Evolutionary conservation across 1,140 invertebrate species (phyloP), one percentile per base, ranked within the genome.

Genomic region (Drosophila sp.): DNA sequence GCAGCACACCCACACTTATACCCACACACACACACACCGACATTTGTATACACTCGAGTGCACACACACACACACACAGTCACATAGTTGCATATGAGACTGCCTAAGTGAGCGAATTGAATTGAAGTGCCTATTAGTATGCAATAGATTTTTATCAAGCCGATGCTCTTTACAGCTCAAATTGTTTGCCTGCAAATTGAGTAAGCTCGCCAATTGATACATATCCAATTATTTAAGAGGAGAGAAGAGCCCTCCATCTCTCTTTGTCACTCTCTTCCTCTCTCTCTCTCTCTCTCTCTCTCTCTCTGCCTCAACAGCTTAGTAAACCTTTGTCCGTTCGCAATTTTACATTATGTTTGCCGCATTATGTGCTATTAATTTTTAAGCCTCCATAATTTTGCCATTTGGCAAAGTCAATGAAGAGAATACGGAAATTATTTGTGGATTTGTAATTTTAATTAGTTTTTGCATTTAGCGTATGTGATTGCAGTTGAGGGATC

Each of bases 61-160:
- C 32, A 36, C 45, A 65, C 48, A 11, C 9, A n/a, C 36, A 29
- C 38, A 18, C 11, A 16, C 29, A 29, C 25, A 21, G 1, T 2
- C 21, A 21, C 21, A 21, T 21, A 21, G n/a, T 7, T 40, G 32
- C 40, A 36, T 13, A n/a, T 13, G 21, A n/a, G 1, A 45, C 58
- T 56, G 67, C 29, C 62, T 72, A 76, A 79, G 76, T 77, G 74
- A 79, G 74, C 76, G 76, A 79, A 79, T 79, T 79, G 76, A 77
- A 79, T 79, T 79, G 63, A 79, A 79, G 76, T 69, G 74, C 76
- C 76, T 76, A 78, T 78, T 78, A 78, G 76, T 76, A 78, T 76
- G 76, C 73, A 76, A 78, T 78, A 76, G 76, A 78, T 78, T 78
- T 78, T 78, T 78, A 78, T 78, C 76, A 76, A 72, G 73, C 73